Conservation (phyloP, 30 jellyfish, hydroid and myxozoan genomes). For the Hydra vulgaris region DNA sequence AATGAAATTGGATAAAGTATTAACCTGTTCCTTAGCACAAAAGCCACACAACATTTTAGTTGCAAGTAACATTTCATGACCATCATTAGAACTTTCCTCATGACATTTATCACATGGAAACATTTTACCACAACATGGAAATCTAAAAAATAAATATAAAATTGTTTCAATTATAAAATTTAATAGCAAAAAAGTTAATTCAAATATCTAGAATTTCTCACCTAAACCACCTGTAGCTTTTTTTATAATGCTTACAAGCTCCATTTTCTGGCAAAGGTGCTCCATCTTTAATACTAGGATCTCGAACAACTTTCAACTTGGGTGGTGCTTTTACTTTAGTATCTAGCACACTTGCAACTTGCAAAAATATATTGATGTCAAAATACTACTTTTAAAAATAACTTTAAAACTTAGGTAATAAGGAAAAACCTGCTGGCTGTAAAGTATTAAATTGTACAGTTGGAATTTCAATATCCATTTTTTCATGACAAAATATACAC, state of each 20-base stretch:
- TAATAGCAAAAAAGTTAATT: background rate
- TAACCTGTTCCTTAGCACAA: slow-evolving; percentile 49
- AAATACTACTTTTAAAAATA: background rate
- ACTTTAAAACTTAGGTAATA: background rate
- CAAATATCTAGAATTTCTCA: too few species aligned
- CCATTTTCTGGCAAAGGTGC: slow-evolving; percentile 36
- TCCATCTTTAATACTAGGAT: slow-evolving; percentile 33
- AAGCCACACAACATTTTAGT: slow-evolving; percentile 35
- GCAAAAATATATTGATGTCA: background rate
- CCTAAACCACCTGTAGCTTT: slow-evolving; percentile 42
- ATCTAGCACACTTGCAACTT: background rate
- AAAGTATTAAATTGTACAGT: background rate
- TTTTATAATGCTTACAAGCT: slow-evolving; percentile 40
- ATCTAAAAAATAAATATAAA: background rate
- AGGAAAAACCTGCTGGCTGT: slow-evolving; percentile 15
- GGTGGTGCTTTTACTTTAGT: slow-evolving; percentile 1
- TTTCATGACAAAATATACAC: slow-evolving; percentile 22
- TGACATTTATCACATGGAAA: slow-evolving; percentile 39
- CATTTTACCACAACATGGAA: slow-evolving; percentile 41
- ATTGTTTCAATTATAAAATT: background rate
- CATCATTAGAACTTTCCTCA: slow-evolving; percentile 25
- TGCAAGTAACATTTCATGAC: slow-evolving; percentile 32
- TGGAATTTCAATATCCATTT: slow-evolving; percentile 20
- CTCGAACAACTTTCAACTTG: slow-evolving; percentile 10
- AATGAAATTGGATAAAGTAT: too few species aligned